phyloP scores from a whole-genome alignment of 2,888 invertebrate species.

The Polyommatus icarus region DNA sequence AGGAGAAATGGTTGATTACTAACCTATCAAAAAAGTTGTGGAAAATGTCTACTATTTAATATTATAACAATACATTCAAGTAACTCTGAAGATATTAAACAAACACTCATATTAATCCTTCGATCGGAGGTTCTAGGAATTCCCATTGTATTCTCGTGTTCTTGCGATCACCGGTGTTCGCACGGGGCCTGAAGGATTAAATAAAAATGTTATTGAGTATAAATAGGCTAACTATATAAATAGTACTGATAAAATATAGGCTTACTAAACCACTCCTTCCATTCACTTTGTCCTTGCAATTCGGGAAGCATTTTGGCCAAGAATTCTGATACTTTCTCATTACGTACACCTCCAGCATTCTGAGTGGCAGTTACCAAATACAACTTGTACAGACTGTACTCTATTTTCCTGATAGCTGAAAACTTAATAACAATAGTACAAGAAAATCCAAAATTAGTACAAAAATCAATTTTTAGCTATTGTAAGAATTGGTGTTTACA shows the following conservation, averaged over 20 bases:
- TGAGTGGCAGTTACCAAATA: slow-evolving; percentile 92
- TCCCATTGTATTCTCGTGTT: too few relatives aligned
- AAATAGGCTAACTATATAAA: too few relatives aligned
- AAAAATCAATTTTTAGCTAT: background rate
- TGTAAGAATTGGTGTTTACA: background rate
- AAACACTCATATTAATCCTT: too few relatives aligned
- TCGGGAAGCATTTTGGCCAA: slow-evolving; percentile 92
- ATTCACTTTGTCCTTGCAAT: slow-evolving; percentile 93
- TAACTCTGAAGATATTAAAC: too few relatives aligned
- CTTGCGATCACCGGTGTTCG: too few relatives aligned
- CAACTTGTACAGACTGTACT: slow-evolving; percentile 91
- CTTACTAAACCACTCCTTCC: slow-evolving; percentile 99
- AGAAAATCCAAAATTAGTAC: background rate
- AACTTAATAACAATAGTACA: slow-evolving; percentile 31
- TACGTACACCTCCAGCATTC: slow-evolving; percentile 84
- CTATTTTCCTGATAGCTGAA: slow-evolving; percentile 89
- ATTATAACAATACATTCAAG: too few relatives aligned
- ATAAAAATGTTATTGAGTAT: too few relatives aligned
- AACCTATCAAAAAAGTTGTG: too few relatives aligned
- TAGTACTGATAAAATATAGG: slow-evolving; percentile 42
- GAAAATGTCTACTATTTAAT: too few relatives aligned
- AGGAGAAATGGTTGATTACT: too few relatives aligned
- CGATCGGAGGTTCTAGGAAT: too few relatives aligned
- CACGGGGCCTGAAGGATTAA: too few relatives aligned
- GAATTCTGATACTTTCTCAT: slow-evolving; percentile 94